Evolutionary conservation across 2,888 invertebrate species (phyloP).

Genomic region (Pristionchus exspectatus): DNA sequence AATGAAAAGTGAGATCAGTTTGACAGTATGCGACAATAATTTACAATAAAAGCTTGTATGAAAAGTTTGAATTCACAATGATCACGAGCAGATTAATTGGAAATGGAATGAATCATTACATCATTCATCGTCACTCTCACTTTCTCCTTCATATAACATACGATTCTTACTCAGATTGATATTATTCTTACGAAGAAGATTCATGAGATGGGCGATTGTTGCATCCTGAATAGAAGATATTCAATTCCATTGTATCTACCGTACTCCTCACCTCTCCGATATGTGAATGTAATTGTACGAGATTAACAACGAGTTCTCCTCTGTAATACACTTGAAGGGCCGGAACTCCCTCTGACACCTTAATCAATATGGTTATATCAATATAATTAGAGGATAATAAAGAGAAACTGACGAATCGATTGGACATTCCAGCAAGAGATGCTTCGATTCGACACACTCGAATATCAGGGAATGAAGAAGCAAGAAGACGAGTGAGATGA

Average conservation of each 20-base stretch:
- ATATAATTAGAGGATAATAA: background rate
- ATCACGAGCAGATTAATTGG: background rate
- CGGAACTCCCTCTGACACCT: slow-evolving; percentile 69
- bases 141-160: slow-evolving; percentile 35
- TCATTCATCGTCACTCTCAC: slow-evolving; percentile 51
- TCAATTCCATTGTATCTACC: background rate
- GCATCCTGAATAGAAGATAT: slow-evolving; percentile 29
- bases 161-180: slow-evolving; percentile 29
- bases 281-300: slow-evolving; percentile 63
- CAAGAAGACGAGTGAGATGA: slow-evolving; percentile 50
- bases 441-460: slow-evolving; percentile 3
- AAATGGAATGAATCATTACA: background rate
- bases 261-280: slow-evolving; percentile 64
- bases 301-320: slow-evolving; percentile 74
- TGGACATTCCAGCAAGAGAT: slow-evolving; percentile 32
- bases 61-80: background rate
- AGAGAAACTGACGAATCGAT: slow-evolving; percentile 19
- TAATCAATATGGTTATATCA: slow-evolving; percentile 52
- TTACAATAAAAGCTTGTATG: background rate
- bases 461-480: slow-evolving; percentile 49
- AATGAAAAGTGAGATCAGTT: background rate
- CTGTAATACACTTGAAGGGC: slow-evolving; percentile 72
- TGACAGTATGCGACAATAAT: background rate
- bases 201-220: slow-evolving; percentile 1
- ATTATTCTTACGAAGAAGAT: slow-evolving; percentile 19